phyloP scores from a whole-genome alignment of 2,113 vertebrate genomes.

The Cygnus atratus region DNA sequence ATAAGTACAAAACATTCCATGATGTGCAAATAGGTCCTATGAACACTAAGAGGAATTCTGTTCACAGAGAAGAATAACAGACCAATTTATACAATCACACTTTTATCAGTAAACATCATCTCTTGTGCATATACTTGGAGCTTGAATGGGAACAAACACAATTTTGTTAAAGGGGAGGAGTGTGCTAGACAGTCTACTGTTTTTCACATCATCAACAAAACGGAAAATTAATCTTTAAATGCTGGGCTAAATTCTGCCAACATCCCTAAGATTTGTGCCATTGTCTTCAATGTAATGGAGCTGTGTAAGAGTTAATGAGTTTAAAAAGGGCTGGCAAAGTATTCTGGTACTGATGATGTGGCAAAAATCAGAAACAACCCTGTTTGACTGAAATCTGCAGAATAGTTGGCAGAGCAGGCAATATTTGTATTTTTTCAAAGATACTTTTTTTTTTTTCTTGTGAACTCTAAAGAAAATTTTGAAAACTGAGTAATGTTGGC shows the following conservation, averaged over 20 bases:
- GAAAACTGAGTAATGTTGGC: neutral
- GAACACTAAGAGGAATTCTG: neutral
- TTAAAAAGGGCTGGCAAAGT: neutral
- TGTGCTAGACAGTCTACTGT: neutral
- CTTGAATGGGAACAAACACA: neutral
- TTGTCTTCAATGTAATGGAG: neutral
- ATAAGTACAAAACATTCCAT: neutral
- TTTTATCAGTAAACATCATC: neutral
- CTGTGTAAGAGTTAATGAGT: neutral
- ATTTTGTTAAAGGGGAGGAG: neutral
- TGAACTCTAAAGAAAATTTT: slow-evolving; percentile 1
- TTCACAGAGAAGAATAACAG: neutral
- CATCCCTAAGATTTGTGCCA: neutral
- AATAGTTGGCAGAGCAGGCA: neutral
- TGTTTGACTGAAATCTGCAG: neutral
- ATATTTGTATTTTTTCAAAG: neutral
- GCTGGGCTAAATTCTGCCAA: neutral
- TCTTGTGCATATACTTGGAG: neutral
- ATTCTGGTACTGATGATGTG: neutral
- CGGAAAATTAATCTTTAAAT: neutral
- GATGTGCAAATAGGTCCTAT: neutral
- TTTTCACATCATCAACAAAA: neutral
- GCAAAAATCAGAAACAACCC: slow-evolving; percentile 7
- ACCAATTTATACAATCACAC: neutral
- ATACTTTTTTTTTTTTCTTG: neutral